A percentile compares a stretch with the other conserved stretches of the same genome.
phyloP scores from a whole-genome alignment of 2,888 invertebrate species.

The Xestia rhomboidea region DNA sequence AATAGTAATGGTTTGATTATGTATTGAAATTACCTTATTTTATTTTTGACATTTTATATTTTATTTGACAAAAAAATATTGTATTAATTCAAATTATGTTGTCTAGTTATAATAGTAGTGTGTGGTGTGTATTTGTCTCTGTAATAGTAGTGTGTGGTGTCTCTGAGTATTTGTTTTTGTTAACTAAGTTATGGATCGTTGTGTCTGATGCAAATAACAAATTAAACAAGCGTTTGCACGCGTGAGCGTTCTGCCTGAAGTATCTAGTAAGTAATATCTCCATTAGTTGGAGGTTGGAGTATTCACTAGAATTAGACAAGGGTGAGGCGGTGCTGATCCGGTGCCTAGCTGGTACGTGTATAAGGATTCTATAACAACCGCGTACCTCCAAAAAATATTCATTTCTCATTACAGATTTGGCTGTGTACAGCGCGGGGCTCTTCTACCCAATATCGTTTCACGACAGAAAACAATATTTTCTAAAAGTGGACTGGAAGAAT shows the following conservation, averaged over 20 bases:
- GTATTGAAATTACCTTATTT: too few relatives aligned
- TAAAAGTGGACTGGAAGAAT: background rate
- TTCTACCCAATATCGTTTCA: constrained; percentile 53
- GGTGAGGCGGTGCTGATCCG: background rate
- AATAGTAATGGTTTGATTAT: too few relatives aligned
- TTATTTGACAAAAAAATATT: too few relatives aligned
- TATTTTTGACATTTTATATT: too few relatives aligned
- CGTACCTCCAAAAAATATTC: background rate
- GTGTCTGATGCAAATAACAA: too few relatives aligned
- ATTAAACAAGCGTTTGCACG: too few relatives aligned
- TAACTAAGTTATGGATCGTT: too few relatives aligned
- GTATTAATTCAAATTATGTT: too few relatives aligned
- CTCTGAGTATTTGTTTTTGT: too few relatives aligned
- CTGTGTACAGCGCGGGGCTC: constrained; percentile 31
- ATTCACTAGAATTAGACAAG: background rate
- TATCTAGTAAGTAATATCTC: background rate
- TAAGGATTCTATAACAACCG: background rate
- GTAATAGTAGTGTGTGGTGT: too few relatives aligned
- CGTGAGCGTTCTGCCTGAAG: background rate
- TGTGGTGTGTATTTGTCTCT: too few relatives aligned
- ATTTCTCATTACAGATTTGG: constrained; percentile 38
- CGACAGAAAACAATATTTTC: constrained; percentile 40
- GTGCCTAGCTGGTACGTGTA: background rate
- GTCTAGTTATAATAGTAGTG: too few relatives aligned
- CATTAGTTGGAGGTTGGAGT: background rate